These are phyloP conservation scores for Cairina moschata DNA, from an alignment of 2,113 vertebrate genomes.

Conservation along the genomic window DNA sequence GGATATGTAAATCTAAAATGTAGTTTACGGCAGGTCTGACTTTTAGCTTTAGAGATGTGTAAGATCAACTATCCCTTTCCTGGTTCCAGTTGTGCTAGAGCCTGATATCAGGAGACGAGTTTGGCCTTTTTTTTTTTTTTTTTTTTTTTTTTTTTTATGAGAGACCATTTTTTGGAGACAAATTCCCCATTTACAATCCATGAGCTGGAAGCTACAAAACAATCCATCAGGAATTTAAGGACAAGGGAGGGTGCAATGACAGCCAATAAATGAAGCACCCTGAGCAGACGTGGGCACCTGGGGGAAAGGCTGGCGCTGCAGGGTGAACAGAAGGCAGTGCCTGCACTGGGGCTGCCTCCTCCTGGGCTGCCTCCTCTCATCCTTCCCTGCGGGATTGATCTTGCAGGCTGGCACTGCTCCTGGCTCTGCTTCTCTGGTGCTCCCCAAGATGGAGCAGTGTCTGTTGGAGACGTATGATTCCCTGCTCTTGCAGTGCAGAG, in stretches of 20 bases:
- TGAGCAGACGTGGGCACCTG: background rate
- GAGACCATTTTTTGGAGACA: background rate
- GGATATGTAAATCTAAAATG: background rate
- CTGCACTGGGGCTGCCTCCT: background rate
- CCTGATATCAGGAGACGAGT: background rate
- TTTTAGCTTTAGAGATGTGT: background rate
- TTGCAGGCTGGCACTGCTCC: background rate
- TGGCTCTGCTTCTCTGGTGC: background rate
- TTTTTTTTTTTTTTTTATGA: background rate
- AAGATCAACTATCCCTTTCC: background rate
- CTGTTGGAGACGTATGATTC: background rate
- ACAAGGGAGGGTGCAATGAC: background rate
- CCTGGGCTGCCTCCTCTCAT: background rate
- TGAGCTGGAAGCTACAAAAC: background rate
- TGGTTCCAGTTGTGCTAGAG: background rate
- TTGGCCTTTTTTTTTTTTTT: background rate
- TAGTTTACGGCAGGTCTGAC: background rate
- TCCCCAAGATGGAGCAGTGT: rapidly evolving
- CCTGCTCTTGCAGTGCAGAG: too few relatives aligned
- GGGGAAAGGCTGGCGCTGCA: background rate
- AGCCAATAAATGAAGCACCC: background rate
- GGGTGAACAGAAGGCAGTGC: background rate
- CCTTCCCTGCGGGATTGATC: rapidly evolving
- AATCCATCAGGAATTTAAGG: background rate
- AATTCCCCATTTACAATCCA: rapidly evolving